These are phyloP conservation scores for Andricus quercusramuli DNA, from an alignment of 2,888 invertebrate genomes.

Conservation along the genomic window DNA sequence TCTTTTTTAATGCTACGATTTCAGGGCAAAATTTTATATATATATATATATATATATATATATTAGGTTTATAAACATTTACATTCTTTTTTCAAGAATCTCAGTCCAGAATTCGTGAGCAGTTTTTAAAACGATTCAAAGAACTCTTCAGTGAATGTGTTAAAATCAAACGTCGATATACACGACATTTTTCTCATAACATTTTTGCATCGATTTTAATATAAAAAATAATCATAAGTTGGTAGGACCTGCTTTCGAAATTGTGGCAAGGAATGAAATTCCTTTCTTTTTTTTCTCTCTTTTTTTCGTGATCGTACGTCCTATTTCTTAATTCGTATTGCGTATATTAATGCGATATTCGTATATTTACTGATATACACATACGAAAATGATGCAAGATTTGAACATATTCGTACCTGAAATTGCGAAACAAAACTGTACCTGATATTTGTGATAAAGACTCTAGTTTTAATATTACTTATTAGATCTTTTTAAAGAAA, in stretches of 20 bases:
- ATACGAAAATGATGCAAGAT: constrained; percentile 21
- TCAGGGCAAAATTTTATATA: neutral
- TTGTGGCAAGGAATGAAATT: neutral
- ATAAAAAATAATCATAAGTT: constrained; percentile 11
- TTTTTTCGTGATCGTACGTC: neutral
- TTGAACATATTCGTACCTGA: constrained; percentile 7
- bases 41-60: neutral
- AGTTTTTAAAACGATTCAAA: neutral
- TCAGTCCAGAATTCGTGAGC: neutral
- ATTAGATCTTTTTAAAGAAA: constrained; percentile 23
- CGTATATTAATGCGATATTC: neutral
- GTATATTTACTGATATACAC: neutral
- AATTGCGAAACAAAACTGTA: constrained; percentile 18
- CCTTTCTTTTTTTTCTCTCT: neutral
- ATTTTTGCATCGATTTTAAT: constrained; percentile 20
- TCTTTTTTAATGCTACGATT: neutral
- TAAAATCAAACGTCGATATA: constrained; percentile 13
- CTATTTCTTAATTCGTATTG: constrained; percentile 5
- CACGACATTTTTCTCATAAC: neutral
- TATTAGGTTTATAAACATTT: neutral
- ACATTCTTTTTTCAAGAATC: neutral
- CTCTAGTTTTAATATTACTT: constrained; percentile 36
- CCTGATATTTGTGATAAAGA: constrained; percentile 33
- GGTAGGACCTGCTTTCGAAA: neutral
- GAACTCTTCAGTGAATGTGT: constrained; percentile 12